Percentiles rank a stretch among this genome's conserved stretches.
phyloP scores from a whole-genome alignment of 2,888 invertebrate genomes.

The Drosophila kambysellisi region DNA sequence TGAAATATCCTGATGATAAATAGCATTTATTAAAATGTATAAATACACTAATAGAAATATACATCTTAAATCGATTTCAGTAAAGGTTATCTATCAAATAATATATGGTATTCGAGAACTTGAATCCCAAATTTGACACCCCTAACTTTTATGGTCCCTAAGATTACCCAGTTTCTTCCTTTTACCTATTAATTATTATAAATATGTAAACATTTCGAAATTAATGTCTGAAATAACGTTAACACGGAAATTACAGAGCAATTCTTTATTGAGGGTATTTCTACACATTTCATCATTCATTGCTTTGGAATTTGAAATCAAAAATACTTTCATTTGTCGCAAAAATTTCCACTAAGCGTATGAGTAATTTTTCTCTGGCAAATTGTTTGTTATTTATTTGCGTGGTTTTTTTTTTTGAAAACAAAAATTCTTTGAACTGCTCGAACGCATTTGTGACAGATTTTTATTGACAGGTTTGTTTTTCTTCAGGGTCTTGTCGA shows the following conservation, averaged over 20 bases:
- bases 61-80: too few species aligned
- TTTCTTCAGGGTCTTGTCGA: conserved; percentile 24
- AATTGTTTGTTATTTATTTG: conserved; percentile 12
- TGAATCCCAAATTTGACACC: neutral
- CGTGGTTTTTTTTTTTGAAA: conserved; percentile 14
- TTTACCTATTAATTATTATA: neutral
- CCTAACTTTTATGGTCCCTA: neutral
- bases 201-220: neutral
- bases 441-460: conserved; percentile 44
- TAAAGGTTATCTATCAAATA: neutral
- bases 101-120: neutral
- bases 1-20: too few species aligned
- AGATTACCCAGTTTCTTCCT: neutral
- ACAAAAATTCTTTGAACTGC: conserved; percentile 30
- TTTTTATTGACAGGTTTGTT: conserved; percentile 50
- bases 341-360: conserved; percentile 49
- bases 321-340: conserved; percentile 31
- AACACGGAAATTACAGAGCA: conserved; percentile 14
- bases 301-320: conserved; percentile 20
- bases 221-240: conserved; percentile 43
- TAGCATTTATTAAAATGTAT: too few species aligned
- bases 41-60: too few species aligned
- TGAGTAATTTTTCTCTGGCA: conserved; percentile 44
- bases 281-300: conserved; percentile 27
- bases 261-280: neutral